A percentile compares a stretch with the other conserved stretches of the same genome.
phyloP scores from a whole-genome alignment of 1,140 invertebrate species.

The Hylaeus anthracinus region DNA sequence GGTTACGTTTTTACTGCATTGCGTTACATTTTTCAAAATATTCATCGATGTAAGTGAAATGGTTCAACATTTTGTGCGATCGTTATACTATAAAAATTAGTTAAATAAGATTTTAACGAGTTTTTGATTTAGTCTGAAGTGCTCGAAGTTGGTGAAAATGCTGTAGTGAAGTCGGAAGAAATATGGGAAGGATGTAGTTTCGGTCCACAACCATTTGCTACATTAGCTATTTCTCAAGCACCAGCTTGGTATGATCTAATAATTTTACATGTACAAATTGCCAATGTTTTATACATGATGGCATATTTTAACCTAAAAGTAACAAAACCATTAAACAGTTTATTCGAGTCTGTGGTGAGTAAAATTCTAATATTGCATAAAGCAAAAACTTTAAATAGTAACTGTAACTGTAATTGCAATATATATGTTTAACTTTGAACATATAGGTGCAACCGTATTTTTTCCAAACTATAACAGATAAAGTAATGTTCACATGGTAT shows the following conservation, averaged over 20 bases:
- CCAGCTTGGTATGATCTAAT: conserved; percentile 88
- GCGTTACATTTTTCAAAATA: conserved; percentile 87
- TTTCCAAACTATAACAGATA: conserved; percentile 80
- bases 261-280: conserved; percentile 89
- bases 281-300: conserved; percentile 88
- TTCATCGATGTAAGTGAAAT: conserved; percentile 85
- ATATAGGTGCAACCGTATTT: conserved; percentile 80
- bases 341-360: conserved; percentile 89
- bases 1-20: conserved; percentile 86
- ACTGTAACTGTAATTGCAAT: background rate
- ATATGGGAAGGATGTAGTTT: conserved; percentile 83
- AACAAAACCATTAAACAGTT: conserved; percentile 86
- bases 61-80: background rate
- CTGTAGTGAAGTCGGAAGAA: conserved; percentile 84
- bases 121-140: conserved; percentile 67
- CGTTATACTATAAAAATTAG: too few relatives aligned
- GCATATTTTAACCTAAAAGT: conserved; percentile 89
- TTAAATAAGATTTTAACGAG: background rate
- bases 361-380: conserved; percentile 34
- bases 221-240: conserved; percentile 89
- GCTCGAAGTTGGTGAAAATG: conserved; percentile 67
- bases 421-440: background rate
- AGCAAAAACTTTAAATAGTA: background rate
- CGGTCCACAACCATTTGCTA: conserved; percentile 85
- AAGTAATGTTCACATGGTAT: conserved; percentile 74